Evolutionary conservation across 2,797 vertebrate species (phyloP).

Genomic region (Sebastes ruberrimus): DNA sequence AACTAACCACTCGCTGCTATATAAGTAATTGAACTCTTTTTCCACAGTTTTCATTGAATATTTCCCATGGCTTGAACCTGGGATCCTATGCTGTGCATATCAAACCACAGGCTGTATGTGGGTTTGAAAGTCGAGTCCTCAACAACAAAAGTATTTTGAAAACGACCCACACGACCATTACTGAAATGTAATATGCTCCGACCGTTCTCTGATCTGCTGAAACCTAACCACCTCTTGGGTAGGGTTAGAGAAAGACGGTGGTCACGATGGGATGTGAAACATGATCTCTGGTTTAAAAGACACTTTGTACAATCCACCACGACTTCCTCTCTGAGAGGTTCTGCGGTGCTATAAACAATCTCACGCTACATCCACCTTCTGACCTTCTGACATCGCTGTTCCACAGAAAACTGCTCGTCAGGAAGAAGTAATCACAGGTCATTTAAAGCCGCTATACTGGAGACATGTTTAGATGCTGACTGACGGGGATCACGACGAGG

Average conservation of each 20-base stretch:
- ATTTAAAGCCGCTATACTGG: not conserved
- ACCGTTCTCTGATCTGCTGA: not conserved
- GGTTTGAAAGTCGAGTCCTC: not conserved
- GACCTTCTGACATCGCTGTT: not conserved
- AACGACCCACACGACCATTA: not conserved
- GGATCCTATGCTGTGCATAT: not conserved
- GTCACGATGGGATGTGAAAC: not conserved
- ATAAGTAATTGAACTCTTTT: not conserved
- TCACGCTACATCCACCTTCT: not conserved
- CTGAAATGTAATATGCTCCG: not conserved
- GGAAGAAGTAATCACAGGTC: not conserved
- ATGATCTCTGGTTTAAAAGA: not conserved
- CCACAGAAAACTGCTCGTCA: not conserved
- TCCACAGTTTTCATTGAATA: not conserved
- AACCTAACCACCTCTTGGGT: not conserved
- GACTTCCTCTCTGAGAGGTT: not conserved
- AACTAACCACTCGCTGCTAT: not conserved
- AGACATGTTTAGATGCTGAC: not conserved
- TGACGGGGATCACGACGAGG: not conserved
- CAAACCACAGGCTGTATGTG: not conserved
- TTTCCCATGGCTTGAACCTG: not conserved
- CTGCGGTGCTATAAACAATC: not conserved
- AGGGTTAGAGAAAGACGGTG: not conserved
- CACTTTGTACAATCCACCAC: not conserved
- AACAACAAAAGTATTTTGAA: not conserved